These are phyloP conservation scores for Ypsolopha sequella DNA, from an alignment of 2,888 invertebrate species.

Conservation along the genomic window DNA sequence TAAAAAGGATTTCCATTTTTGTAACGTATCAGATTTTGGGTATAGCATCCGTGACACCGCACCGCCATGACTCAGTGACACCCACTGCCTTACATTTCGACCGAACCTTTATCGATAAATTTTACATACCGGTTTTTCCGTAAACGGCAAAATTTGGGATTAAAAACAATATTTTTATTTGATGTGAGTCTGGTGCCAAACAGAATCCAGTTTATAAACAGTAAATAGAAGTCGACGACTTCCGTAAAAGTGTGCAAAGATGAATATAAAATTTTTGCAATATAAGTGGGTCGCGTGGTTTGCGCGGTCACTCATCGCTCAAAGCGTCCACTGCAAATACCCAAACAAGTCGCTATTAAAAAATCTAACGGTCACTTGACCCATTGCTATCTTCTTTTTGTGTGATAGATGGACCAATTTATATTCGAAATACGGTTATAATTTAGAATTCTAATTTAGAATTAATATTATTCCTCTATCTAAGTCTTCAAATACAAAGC, in stretches of 20 bases:
- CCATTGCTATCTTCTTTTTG: neutral
- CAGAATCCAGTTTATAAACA: neutral
- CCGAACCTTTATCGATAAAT: neutral
- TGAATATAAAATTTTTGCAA: constrained; percentile 1
- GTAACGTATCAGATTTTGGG: no score
- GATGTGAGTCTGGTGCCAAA: neutral
- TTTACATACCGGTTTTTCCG: neutral
- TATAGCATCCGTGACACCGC: no score
- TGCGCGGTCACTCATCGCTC: neutral
- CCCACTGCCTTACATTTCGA: neutral
- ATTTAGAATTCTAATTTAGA: no score
- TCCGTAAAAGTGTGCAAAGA: neutral
- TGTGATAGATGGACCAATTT: constrained; percentile 3
- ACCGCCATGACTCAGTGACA: neutral
- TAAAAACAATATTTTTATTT: neutral
- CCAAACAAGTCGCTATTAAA: neutral
- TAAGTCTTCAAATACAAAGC: no score
- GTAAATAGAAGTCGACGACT: neutral
- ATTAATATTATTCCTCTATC: no score
- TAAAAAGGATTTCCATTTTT: no score
- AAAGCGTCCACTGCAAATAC: neutral
- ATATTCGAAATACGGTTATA: constrained; percentile 2
- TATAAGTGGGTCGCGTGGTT: constrained; percentile 2
- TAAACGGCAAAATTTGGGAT: neutral
- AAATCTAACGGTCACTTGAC: constrained; percentile 4